These are phyloP conservation scores for Marmota monax DNA, from an alignment of 2,113 vertebrate genomes.

Conservation along the genomic window DNA sequence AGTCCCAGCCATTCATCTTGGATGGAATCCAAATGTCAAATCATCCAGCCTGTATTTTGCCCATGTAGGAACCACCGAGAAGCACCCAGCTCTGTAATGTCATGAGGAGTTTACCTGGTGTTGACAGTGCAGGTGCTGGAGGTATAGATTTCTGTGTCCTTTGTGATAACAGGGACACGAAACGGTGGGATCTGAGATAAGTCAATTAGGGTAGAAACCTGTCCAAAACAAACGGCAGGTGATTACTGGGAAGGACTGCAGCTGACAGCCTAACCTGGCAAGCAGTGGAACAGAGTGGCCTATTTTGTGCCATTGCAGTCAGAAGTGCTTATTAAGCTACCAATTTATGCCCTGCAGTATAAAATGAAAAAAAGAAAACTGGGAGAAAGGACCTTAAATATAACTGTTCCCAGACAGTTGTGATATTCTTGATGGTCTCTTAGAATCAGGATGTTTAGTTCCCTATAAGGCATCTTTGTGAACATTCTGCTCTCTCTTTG, in stretches of 20 bases:
- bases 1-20: not conserved
- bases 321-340: not conserved
- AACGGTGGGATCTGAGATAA: conserved; percentile 44
- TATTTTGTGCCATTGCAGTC: not conserved
- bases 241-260: not conserved
- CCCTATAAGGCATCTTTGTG: not conserved
- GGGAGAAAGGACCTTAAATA: not conserved
- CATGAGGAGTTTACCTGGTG: not conserved
- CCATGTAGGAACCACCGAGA: not conserved
- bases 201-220: conserved; percentile 4
- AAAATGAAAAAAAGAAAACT: not conserved
- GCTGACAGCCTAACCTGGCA: not conserved
- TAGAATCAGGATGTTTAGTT: not conserved
- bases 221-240: not conserved
- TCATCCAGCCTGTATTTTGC: not conserved
- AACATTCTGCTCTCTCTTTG: not conserved
- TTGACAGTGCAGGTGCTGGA: not conserved
- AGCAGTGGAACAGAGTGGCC: not conserved
- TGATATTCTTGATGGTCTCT: not conserved
- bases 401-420: not conserved
- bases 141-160: not conserved
- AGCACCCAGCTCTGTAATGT: not conserved
- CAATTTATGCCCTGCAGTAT: not conserved
- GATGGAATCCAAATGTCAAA: not conserved
- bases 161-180: not conserved